Evolutionary conservation across 2,888 invertebrate species (phyloP), one percentile per base, ranked within the genome.

Genomic region (Junonia oenone): DNA sequence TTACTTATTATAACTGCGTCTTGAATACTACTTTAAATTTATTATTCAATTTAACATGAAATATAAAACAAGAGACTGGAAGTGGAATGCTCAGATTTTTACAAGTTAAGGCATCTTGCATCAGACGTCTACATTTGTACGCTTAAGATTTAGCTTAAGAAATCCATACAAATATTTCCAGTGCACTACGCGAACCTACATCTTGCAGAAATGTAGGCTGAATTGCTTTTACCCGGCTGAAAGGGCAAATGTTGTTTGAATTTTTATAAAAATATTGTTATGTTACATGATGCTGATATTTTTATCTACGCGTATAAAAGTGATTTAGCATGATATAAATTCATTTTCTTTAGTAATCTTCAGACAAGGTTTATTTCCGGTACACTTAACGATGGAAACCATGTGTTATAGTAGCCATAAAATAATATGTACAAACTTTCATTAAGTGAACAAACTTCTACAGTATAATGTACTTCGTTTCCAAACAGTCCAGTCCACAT

Each of bases 1-100:
- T 40, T n/a, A 2, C n/a, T 40, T 13, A 26, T 26, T 43, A 26
- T 43, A n/a, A n/a, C 26, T 43, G 43, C n/a, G n/a, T 43, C 26
- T 26, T 43, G 13, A 22, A 26, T 43, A 26, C 43, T 43, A 43
- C 43, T 43, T 43, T 26, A 43, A 43, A 43, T 43, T 43, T 43
- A 43, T 43, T 22, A 43, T 43, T 43, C 22, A 13, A 13, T 26
- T 6, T 13, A 2, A 13, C 22, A 43, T n/a, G n/a, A 26, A 43
- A 43, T 38, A 22, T 26, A 26, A 26, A 26, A 43, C 22, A 43
- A 43, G 43, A 40, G n/a, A 17, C 17, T 19, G 19, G 11, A 40
- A 40, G 26, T 43, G 43, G 22, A 26, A 43, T 13, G 43, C 26
- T n/a, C 13, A 13, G 13, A 22, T 43, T 43, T 43, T 22, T 43